Percentiles rank a stretch among this genome's conserved stretches.
Evolutionary conservation across 2,888 invertebrate species (phyloP).

Genomic region (Polietes domitor): DNA sequence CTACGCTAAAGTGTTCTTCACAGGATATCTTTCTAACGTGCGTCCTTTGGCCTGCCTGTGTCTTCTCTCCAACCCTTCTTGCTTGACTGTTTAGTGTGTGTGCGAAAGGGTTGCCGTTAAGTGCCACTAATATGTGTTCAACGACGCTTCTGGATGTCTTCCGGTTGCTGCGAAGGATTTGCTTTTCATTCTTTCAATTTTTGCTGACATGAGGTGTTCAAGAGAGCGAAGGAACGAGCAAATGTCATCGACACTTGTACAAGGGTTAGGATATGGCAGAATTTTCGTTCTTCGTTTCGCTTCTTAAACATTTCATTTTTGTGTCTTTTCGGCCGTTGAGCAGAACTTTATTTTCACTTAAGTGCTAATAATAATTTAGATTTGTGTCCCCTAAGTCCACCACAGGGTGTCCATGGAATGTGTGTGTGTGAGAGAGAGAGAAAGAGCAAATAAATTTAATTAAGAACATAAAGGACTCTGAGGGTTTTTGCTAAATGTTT

Average conservation of each 20-base stretch:
- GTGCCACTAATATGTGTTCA: slow-evolving; percentile 29
- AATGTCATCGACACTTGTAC: slow-evolving; percentile 77
- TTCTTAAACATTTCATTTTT: background rate
- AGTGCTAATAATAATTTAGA: slow-evolving; percentile 53
- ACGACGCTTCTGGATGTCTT: slow-evolving; percentile 53
- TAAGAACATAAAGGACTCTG: too few relatives aligned
- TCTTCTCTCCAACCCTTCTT: slow-evolving; percentile 26
- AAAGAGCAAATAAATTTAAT: too few relatives aligned
- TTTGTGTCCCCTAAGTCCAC: slow-evolving; percentile 18
- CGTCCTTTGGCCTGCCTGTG: slow-evolving; percentile 58
- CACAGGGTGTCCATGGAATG: slow-evolving; percentile 42
- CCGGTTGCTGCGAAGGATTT: slow-evolving; percentile 66
- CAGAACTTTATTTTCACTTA: slow-evolving; percentile 32
- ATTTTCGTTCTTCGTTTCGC: slow-evolving; percentile 14
- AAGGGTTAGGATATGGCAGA: slow-evolving; percentile 31
- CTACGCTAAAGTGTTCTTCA: slow-evolving; percentile 73
- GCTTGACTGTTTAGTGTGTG: background rate
- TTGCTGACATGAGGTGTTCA: slow-evolving; percentile 24
- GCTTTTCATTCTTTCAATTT: slow-evolving; percentile 7
- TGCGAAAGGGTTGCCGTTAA: slow-evolving; percentile 25
- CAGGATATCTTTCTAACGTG: slow-evolving; percentile 66
- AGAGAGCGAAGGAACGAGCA: slow-evolving; percentile 47
- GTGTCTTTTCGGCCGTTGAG: slow-evolving; percentile 15
- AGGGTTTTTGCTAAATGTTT: too few relatives aligned
- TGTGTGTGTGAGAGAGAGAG: too few relatives aligned